Base-by-base conservation (phyloP, 1,140 invertebrate species). In the Battus philenor region DNA sequence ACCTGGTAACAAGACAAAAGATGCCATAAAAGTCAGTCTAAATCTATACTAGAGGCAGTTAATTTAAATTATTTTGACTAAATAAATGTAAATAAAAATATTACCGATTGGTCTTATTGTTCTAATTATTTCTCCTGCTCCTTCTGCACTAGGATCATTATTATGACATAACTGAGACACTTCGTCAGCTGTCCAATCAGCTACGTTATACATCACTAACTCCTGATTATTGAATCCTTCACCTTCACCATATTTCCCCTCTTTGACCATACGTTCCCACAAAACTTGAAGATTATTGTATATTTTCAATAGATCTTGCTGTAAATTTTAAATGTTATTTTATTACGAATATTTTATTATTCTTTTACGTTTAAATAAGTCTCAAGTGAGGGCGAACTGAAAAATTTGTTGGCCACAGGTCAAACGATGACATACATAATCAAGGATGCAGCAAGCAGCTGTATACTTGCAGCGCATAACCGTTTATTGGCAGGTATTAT, bases 171-270 rank as follows among this genome's bases (percentile, higher is more conserved):
- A 53, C 32, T 80, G 65, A 0, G 70, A 39, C 1, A 84, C 47
- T 45, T 84, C 80, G 1, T 80, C 65, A 0, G 60, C 44, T 0
- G 80, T 52, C 80, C 77, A 80, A 30, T 84, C 76, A 0, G 66
- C 70, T n/a, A 84, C 78, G 38, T 79, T 82, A 32, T 73, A 77
- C 7, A 84, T 49, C 12, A 75, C 60, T 17, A 84, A 33, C 18
- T 80, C 70, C 15, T 73, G 57, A 5, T 47, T 49, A 9, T 47
- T 44, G 16, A 59, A 22, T 0, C 60, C 64, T 32, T 72, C 68
- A 4, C 61, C 70, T 34, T 51, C 39, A 1, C 53, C 64, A 1
- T 50, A 12, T 12, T 60, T 34, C 5, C 77, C 75, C 10, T 78
- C 72, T 1, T 44, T 57, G 13, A 46, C 17, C 62, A 80, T 66